Evolutionary conservation across 2,113 vertebrate genomes (phyloP).

Genomic region (Edolisoma coerulescens): DNA sequence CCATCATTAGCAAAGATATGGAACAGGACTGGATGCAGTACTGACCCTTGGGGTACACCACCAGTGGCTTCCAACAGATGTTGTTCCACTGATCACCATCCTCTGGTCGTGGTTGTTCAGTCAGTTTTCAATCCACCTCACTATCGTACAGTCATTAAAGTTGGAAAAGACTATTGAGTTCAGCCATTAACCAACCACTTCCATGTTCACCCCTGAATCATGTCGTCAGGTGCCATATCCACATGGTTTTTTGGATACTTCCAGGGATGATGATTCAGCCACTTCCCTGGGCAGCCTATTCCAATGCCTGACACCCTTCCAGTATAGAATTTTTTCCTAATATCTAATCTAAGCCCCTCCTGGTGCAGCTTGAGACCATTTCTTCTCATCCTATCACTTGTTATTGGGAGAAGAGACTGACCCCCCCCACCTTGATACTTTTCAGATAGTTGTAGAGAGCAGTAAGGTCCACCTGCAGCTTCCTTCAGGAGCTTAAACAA

Average conservation of each 20-base stretch:
- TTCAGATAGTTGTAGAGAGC: not conserved
- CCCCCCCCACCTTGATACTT: not conserved
- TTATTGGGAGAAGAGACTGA: not conserved
- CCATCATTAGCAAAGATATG: not conserved
- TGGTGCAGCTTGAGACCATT: not conserved
- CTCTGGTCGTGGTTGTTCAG: not conserved
- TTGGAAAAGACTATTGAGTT: not conserved
- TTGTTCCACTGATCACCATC: not conserved
- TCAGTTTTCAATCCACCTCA: not conserved
- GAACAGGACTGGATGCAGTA: not conserved
- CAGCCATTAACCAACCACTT: not conserved
- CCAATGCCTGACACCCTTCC: not conserved
- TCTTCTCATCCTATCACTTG: not conserved
- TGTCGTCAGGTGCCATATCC: not conserved
- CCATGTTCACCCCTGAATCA: not conserved
- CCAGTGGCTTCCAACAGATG: not conserved
- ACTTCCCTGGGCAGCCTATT: not conserved
- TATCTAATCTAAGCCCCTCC: too few species aligned
- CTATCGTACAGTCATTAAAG: not conserved
- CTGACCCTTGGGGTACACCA: not conserved
- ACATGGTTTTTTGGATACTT: not conserved
- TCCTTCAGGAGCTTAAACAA: not conserved
- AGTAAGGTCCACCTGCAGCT: not conserved
- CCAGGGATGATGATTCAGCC: not conserved
- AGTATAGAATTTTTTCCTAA: not conserved